These are phyloP conservation scores for Apus apus DNA, from an alignment of 2,113 vertebrate species.

Conservation along the genomic window DNA sequence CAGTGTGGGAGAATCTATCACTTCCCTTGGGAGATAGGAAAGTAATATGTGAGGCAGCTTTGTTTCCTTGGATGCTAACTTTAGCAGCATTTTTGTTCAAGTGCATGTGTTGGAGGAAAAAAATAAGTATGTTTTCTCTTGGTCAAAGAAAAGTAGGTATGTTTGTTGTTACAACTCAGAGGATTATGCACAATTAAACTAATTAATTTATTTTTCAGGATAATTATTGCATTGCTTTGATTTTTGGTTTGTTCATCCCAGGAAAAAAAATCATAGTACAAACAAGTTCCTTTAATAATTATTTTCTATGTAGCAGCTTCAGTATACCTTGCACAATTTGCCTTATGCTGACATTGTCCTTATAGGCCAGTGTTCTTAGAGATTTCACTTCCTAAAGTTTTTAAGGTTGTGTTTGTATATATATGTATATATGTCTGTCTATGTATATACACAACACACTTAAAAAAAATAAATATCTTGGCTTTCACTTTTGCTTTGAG, in stretches of 20 bases:
- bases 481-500: background rate
- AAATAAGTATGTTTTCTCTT: background rate
- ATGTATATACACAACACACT: fast-evolving
- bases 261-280: fast-evolving
- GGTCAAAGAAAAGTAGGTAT: background rate
- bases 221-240: background rate
- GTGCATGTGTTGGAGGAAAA: background rate
- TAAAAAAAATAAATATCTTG: background rate
- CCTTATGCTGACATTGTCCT: background rate
- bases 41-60: background rate
- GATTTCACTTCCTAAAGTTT: background rate
- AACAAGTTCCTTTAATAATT: background rate
- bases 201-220: background rate
- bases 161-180: background rate
- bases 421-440: background rate
- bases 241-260: background rate
- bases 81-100: background rate
- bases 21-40: background rate
- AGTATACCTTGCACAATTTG: background rate
- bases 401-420: fast-evolving
- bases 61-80: background rate
- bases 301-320: background rate
- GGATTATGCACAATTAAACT: background rate
- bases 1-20: too few species aligned
- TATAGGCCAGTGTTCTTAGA: background rate